Conservation (phyloP, 2,888 invertebrate species). For the Parochlus steinenii region DNA sequence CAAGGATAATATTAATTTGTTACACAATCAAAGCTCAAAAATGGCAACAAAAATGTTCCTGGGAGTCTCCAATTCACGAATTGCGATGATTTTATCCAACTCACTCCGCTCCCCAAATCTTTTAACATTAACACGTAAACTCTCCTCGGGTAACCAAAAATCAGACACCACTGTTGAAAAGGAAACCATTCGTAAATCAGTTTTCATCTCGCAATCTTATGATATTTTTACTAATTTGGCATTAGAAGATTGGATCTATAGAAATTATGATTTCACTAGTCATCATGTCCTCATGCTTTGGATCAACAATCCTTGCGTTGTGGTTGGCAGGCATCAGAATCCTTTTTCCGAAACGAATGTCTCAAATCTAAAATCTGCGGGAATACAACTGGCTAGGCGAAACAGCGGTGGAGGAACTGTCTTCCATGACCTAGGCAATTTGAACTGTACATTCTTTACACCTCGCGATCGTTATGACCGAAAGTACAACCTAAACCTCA, state of each 20-base stretch:
- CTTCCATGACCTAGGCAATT: constrained; percentile 87
- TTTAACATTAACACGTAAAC: no score
- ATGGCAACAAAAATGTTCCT: constrained; percentile 7
- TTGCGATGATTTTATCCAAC: no score
- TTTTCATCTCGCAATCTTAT: constrained; percentile 80
- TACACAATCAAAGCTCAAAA: no score
- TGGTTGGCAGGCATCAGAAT: constrained; percentile 93
- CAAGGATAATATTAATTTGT: no score
- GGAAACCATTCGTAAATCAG: constrained; percentile 49
- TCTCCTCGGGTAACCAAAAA: no score
- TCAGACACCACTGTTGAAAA: constrained; percentile 16
- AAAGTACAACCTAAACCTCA: constrained; percentile 70
- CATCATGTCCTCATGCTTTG: constrained; percentile 80
- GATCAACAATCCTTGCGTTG: constrained; percentile 87
- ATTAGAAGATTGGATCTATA: constrained; percentile 91
- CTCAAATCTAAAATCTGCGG: constrained; percentile 41
- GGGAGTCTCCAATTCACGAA: background rate
- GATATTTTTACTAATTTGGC: constrained; percentile 89
- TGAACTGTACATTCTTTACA: constrained; percentile 86
- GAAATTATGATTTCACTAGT: constrained; percentile 63
- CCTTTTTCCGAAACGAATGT: constrained; percentile 87
- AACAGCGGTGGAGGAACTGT: constrained; percentile 95
- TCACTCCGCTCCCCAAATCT: no score
- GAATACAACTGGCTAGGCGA: constrained; percentile 66
- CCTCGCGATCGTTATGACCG: constrained; percentile 68